Evolutionary conservation across 2,797 vertebrate species (phyloP), one percentile per base, ranked within the genome.

Genomic region (Labeo calbasu): DNA sequence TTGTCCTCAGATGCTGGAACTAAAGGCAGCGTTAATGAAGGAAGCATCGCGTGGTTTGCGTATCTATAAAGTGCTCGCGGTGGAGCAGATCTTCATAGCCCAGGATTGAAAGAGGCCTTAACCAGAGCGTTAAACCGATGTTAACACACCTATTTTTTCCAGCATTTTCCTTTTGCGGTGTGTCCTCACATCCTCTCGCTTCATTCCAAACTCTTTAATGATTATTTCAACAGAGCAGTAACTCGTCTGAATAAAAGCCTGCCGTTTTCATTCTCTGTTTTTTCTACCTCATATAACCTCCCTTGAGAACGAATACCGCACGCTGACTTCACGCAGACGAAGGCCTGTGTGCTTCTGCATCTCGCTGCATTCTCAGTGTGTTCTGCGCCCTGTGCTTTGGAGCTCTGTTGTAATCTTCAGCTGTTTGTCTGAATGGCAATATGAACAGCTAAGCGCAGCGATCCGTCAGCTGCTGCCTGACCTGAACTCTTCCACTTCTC

Each of bases 201-300:
- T 87, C 85, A 57, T 73, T 25, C 5, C 28, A 10, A 69, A 69
- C 1, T 11, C 12, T 70, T 81, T 68, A 12, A 68, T 48, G 21
- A 55, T 71, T 71, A 71, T 46, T n/a, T 55, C 2, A 80, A 78
- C 46, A 66, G 17, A 66, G 61, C 17, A 46, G 19, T 13, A 57
- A 51, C 28, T 10, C 12, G 0, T 63, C 23, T 32, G 19, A 55
- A 17, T n/a, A 28, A 70, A 50, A 53, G 48, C 61, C 48, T 23
- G 36, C 19, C 2, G 4, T 66, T 43, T 68, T 28, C n/a, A 68
- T 66, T 68, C 48, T 51, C 51, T 66, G 46, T 23, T 14, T 11
- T 40, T 25, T 65, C 40, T 65, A 5, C 55, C 57, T 63, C 17
- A 43, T 15, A 61, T 21, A 36, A 40, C 53, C 36, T 57, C 1